phyloP scores from a whole-genome alignment of 92 coral and sea anemone species.

The Actinostola sp. region DNA sequence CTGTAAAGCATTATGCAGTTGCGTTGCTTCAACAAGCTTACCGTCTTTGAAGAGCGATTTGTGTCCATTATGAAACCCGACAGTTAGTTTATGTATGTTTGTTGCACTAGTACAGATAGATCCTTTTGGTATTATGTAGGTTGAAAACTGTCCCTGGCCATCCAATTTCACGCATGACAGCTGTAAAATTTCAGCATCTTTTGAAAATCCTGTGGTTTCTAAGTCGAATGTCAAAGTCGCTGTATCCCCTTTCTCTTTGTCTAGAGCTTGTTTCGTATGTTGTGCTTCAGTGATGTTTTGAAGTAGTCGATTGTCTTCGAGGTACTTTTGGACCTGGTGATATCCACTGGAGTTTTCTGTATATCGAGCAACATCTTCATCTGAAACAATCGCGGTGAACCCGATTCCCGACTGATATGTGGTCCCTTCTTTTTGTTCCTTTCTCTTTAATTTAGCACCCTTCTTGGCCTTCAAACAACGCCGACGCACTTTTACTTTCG shows the following conservation, averaged over 20 bases:
- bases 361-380: neutral
- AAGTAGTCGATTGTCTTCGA: neutral
- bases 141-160: neutral
- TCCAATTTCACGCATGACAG: neutral
- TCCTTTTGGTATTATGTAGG: too few species aligned
- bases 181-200: constrained; percentile 1
- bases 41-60: too few species aligned
- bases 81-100: too few species aligned
- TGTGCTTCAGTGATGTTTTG: too few species aligned
- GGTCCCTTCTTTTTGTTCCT: neutral
- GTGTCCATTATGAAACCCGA: too few species aligned
- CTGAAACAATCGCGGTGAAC: neutral
- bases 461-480: too few species aligned
- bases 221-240: neutral
- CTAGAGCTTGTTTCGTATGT: too few species aligned
- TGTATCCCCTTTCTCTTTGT: neutral
- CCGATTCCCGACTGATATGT: constrained; percentile 2
- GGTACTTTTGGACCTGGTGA: too few species aligned
- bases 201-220: constrained; percentile 6
- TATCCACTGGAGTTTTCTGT: neutral
- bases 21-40: too few species aligned
- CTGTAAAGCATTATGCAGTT: too few species aligned
- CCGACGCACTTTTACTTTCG: neutral
- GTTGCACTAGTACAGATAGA: too few species aligned
- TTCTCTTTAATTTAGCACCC: too few species aligned